Percentiles rank a stretch among this genome's conserved stretches.
Evolutionary conservation across 2,797 vertebrate genomes (phyloP).

Genomic region (Xenopus petersii): DNA sequence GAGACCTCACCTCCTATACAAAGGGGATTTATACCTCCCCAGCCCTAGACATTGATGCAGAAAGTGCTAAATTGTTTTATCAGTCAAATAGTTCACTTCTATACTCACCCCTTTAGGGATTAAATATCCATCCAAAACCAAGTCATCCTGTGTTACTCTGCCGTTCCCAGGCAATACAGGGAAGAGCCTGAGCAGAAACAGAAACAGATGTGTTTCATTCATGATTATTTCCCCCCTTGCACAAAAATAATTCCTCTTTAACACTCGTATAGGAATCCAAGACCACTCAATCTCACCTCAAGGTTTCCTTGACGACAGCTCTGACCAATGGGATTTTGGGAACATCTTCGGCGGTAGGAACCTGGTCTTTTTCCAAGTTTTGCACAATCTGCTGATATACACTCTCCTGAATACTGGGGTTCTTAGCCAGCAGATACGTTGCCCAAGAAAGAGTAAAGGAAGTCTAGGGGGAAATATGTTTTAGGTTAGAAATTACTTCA

Average conservation of each 20-base stretch:
- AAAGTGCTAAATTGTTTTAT: no score
- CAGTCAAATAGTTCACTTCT: no score
- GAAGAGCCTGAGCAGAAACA: constrained; percentile 74
- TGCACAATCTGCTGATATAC: constrained; percentile 73
- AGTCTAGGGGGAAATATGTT: constrained; percentile 63
- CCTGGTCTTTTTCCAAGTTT: constrained; percentile 67
- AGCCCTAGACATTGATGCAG: no score
- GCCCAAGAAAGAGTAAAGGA: constrained; percentile 92
- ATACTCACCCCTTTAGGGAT: constrained; percentile 86
- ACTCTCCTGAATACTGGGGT: constrained; percentile 75
- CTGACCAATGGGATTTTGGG: constrained; percentile 78
- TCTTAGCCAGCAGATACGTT: constrained; percentile 79
- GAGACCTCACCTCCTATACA: no score
- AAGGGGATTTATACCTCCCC: no score
- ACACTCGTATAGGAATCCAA: not conserved
- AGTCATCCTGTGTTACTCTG: constrained; percentile 84
- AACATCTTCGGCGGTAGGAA: constrained; percentile 74
- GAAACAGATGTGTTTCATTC: not conserved
- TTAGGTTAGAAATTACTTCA: no score
- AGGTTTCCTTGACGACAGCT: constrained; percentile 88
- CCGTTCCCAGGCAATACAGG: constrained; percentile 90
- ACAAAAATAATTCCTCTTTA: no score
- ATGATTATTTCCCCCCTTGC: not conserved
- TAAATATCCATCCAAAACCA: constrained; percentile 85
- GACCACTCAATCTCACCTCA: constrained; percentile 70